A percentile compares a stretch with the other conserved stretches of the same genome.
Conservation (phyloP, 2,113 vertebrate genomes). For the Sylvietta virens region DNA sequence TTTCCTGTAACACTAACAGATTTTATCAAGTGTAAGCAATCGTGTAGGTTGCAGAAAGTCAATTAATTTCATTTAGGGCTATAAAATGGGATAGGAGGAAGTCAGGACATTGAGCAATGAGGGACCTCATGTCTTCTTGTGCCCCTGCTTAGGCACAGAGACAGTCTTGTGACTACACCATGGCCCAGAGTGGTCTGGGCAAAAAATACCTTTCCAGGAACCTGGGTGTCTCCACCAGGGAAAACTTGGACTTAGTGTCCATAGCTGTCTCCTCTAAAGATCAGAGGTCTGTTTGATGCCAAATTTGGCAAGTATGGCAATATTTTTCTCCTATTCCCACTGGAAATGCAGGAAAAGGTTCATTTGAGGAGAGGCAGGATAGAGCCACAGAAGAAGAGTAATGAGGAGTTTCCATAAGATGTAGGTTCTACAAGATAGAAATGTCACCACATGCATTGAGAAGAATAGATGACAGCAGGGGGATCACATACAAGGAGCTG, state of each 20-base stretch:
- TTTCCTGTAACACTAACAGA: not conserved
- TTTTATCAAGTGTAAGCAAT: not conserved
- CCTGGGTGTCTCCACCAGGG: not conserved
- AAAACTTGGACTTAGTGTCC: not conserved
- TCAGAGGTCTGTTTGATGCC: not conserved
- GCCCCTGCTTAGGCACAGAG: not conserved
- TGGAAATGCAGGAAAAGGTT: not conserved
- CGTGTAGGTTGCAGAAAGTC: not conserved
- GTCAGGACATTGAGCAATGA: not conserved
- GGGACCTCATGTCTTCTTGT: not conserved
- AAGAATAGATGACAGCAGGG: not conserved
- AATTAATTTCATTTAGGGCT: not conserved
- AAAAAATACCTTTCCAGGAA: not conserved
- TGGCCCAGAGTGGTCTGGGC: not conserved
- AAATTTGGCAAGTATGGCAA: not conserved
- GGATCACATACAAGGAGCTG: not conserved
- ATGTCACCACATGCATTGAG: not conserved
- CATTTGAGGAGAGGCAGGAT: not conserved
- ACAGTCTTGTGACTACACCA: fast-evolving
- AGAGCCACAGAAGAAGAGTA: not conserved
- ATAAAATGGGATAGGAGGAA: not conserved
- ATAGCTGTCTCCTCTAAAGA: not conserved
- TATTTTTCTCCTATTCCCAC: not conserved
- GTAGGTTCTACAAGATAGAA: not conserved
- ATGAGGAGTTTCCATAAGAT: not conserved